A percentile compares a stretch with the other conserved stretches of the same genome.
phyloP scores from a whole-genome alignment of 2,888 invertebrate genomes.

The Deroplatys truncata region DNA sequence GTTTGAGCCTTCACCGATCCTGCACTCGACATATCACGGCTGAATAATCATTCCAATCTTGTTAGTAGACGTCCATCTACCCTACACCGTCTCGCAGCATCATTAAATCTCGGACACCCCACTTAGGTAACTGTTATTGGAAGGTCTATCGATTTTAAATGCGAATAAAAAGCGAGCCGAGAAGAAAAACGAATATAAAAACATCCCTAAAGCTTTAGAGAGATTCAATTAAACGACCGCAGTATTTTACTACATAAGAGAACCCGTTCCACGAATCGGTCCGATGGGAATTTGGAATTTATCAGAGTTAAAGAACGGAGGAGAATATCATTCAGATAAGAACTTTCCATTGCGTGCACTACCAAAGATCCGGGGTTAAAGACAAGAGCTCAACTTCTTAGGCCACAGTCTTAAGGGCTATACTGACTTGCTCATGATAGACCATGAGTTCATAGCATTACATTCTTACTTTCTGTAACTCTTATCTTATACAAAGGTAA shows the following conservation, averaged over 20 bases:
- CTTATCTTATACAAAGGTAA: too few relatives aligned
- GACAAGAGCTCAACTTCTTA: neutral
- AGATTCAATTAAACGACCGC: neutral
- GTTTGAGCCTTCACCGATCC: too few relatives aligned
- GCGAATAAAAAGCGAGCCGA: neutral
- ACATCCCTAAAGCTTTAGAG: neutral
- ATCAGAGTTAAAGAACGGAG: neutral
- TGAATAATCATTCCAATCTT: neutral
- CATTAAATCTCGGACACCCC: neutral
- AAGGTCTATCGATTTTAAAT: neutral
- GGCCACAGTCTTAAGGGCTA: too few relatives aligned
- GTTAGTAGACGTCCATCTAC: neutral
- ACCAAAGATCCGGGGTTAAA: neutral
- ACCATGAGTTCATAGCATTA: too few relatives aligned
- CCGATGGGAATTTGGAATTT: neutral
- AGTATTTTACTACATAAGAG: neutral
- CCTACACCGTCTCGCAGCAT: neutral
- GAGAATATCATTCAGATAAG: neutral
- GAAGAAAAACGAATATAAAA: neutral
- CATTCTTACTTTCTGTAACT: too few relatives aligned
- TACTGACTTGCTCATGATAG: too few relatives aligned
- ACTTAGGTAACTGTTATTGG: neutral
- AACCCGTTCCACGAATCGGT: neutral
- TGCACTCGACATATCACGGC: too few relatives aligned
- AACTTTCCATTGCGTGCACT: neutral